Conservation (phyloP, 2,113 vertebrate genomes). For the Cisticola juncidis region DNA sequence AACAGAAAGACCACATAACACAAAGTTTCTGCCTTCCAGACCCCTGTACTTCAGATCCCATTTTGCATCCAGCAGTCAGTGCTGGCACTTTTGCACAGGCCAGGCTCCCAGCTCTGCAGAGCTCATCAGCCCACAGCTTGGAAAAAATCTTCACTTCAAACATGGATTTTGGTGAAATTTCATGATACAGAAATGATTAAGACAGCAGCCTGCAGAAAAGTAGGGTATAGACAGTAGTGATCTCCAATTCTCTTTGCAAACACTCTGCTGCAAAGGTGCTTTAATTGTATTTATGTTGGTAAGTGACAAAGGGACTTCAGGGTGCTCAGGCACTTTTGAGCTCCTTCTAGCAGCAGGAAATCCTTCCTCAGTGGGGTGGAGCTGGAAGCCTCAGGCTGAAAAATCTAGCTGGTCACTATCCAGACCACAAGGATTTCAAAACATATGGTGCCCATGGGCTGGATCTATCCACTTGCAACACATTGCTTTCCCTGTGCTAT, state of each 20-base stretch:
- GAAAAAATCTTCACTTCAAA: background rate
- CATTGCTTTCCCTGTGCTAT: background rate
- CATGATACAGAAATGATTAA: background rate
- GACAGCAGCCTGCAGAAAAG: background rate
- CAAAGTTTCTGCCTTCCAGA: background rate
- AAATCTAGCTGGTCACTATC: background rate
- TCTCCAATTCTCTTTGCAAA: background rate
- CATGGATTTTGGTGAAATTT: background rate
- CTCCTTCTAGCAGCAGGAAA: background rate
- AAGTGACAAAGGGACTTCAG: background rate
- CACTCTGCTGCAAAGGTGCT: background rate
- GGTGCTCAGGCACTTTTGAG: background rate
- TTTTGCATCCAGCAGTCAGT: background rate
- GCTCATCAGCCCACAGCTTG: background rate
- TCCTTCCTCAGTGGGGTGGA: background rate
- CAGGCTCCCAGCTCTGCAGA: background rate
- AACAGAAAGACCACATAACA: background rate
- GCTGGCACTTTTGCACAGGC: background rate
- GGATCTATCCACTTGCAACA: constrained; percentile 15
- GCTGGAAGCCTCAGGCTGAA: background rate
- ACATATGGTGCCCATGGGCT: background rate
- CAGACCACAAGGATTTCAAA: constrained; percentile 36
- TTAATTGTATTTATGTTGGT: background rate
- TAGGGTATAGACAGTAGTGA: background rate
- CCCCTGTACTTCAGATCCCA: background rate